phyloP scores from a whole-genome alignment of 2,797 vertebrate genomes.

The Aselliscus stoliczkanus region DNA sequence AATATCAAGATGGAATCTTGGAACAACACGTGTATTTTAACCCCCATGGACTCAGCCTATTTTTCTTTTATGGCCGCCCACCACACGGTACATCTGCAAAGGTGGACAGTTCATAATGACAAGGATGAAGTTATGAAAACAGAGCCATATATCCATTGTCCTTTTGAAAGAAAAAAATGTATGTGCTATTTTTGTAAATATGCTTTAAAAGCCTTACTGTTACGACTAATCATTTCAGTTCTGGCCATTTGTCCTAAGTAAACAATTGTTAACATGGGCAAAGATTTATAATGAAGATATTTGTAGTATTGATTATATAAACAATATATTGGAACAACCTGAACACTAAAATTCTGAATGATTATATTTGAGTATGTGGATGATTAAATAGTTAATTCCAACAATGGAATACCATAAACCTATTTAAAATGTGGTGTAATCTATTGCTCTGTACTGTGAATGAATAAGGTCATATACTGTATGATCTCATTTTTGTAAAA shows the following conservation, averaged over 20 bases:
- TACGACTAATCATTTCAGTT: not conserved
- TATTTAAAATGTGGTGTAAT: not conserved
- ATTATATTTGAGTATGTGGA: not conserved
- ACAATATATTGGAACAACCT: not conserved
- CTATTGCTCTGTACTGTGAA: not conserved
- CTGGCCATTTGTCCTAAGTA: not conserved
- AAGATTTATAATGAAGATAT: conserved; percentile 22
- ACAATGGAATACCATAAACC: not conserved
- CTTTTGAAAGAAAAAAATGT: not conserved
- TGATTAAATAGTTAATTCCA: not conserved
- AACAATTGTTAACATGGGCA: not conserved
- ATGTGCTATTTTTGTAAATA: not conserved
- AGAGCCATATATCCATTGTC: not conserved
- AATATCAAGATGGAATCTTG: not conserved
- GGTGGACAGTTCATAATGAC: not conserved
- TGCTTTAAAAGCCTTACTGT: not conserved
- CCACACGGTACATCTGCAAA: not conserved
- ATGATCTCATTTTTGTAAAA: not conserved
- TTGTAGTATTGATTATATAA: not conserved
- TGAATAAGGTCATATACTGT: not conserved
- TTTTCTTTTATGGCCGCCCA: not conserved
- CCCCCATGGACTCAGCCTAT: not conserved
- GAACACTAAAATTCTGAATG: not conserved
- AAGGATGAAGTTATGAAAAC: not conserved
- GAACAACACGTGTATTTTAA: not conserved